A percentile compares a stretch with the other conserved stretches of the same genome.
These are phyloP conservation scores for Podarcis siculus DNA, from an alignment of 2,797 vertebrate species.

Conservation along the genomic window DNA sequence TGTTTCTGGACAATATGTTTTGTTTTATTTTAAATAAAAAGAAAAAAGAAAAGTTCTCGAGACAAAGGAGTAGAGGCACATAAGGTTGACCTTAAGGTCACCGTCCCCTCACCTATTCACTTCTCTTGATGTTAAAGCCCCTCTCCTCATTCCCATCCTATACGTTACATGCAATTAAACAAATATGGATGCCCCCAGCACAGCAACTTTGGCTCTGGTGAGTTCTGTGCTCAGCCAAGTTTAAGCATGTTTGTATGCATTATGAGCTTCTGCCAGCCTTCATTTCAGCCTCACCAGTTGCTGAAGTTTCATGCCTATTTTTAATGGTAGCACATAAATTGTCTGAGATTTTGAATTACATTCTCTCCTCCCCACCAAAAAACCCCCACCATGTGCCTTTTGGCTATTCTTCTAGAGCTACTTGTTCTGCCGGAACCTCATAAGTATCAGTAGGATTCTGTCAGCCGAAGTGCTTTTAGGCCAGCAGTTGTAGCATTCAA, in stretches of 20 bases:
- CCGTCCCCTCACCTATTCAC: neutral
- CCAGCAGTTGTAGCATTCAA: neutral
- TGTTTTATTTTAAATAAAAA: no score
- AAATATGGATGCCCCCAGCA: neutral
- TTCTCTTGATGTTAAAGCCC: neutral
- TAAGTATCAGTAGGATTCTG: neutral
- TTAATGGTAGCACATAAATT: conserved; percentile 11
- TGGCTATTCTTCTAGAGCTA: conserved; percentile 15
- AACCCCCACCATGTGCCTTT: neutral
- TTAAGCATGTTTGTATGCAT: no score
- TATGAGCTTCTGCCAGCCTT: neutral
- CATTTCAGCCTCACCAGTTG: neutral
- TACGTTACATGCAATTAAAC: neutral
- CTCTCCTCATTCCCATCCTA: neutral
- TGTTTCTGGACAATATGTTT: no score
- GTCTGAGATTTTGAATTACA: conserved; percentile 23
- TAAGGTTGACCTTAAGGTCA: neutral
- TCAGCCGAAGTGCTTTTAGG: neutral
- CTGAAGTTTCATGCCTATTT: conserved; percentile 4
- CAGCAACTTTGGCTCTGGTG: no score
- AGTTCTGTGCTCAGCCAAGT: no score
- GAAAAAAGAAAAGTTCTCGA: neutral
- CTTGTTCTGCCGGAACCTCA: neutral
- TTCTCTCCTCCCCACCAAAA: neutral
- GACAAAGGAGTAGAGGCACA: neutral